Evolutionary conservation across 1,140 invertebrate genomes (phyloP), one percentile per base, ranked within the genome.

Genomic region (Manduca sexta): DNA sequence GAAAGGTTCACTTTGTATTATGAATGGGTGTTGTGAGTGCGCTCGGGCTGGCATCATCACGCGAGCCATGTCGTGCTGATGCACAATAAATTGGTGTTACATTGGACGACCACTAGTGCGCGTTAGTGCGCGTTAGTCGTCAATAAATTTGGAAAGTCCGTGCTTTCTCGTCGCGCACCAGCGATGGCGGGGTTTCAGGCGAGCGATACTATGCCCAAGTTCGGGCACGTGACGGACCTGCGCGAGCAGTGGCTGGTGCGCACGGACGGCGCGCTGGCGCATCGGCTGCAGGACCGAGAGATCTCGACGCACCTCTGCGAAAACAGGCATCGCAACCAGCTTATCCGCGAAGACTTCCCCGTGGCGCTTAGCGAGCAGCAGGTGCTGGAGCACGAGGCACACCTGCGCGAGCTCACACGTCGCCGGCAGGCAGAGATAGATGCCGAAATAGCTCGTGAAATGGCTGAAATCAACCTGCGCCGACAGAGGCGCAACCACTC

Each of bases 231-330:
- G 37, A 83, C 77, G 2, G 82, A 83, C 35, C 56, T 85, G 6
- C 64, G 81, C 11, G 79, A 85, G 52, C 77, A 97, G 86, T 98
- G 96, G 95, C 88, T 96, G 53, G 93, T 98, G 34, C 92, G 95
- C 63, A 94, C 97, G 81, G 97, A 98, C 84, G 93, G 94, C 38
- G 95, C 94, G 7, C 82, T 97, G 56, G 96, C 96, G 4, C 93
- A 97, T 80, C 90, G 92, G 48, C 86, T 98, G 10, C 97, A 98
- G 81, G 93, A 94, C 72, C 90, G 97, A 86, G 96, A 98, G 88
- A 96, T 91, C 90, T 69, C 91, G 91, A 79, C 95, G 93, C 87
- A 82, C 30, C 94, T 96, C 68, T 92, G 91, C 44, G 91, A 93
- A 42, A 98, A 98, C 84, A 92, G 94, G 59, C 91, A 90, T 47